phyloP scores from a whole-genome alignment of 2,797 vertebrate genomes.

The Chelmon rostratus region DNA sequence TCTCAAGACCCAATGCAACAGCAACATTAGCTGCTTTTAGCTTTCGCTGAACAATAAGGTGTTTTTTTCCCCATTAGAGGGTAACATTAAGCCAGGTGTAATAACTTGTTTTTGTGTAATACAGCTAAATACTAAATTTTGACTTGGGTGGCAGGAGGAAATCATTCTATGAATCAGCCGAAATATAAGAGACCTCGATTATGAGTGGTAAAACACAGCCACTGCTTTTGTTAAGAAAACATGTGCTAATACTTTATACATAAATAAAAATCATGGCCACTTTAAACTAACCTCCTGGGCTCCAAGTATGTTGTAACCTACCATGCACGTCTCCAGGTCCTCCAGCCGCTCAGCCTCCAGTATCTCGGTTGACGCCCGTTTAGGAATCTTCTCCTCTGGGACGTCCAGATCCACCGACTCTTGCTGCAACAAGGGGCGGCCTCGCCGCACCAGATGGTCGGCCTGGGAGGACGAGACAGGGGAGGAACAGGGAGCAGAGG shows the following conservation, averaged over 20 bases:
- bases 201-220: no score
- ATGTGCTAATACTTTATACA: background rate
- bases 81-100: background rate
- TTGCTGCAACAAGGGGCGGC: constrained; percentile 89
- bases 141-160: background rate
- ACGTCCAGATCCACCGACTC: constrained; percentile 91
- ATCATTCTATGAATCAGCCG: background rate
- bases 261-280: background rate
- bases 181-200: background rate
- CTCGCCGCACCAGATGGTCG: constrained; percentile 91
- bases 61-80: background rate
- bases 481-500: constrained; percentile 5
- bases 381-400: constrained; percentile 89
- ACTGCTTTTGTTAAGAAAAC: background rate
- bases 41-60: no score
- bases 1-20: background rate
- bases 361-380: constrained; percentile 88
- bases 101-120: background rate
- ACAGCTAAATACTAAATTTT: background rate
- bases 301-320: constrained; percentile 57
- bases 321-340: constrained; percentile 96
- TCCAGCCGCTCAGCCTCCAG: constrained; percentile 94
- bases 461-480: constrained; percentile 80
- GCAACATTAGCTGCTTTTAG: background rate
- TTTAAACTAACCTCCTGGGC: background rate